Percentiles rank a stretch among this genome's conserved stretches.
Conservation (phyloP, 2,888 invertebrate species). For the Apamea sordens region DNA sequence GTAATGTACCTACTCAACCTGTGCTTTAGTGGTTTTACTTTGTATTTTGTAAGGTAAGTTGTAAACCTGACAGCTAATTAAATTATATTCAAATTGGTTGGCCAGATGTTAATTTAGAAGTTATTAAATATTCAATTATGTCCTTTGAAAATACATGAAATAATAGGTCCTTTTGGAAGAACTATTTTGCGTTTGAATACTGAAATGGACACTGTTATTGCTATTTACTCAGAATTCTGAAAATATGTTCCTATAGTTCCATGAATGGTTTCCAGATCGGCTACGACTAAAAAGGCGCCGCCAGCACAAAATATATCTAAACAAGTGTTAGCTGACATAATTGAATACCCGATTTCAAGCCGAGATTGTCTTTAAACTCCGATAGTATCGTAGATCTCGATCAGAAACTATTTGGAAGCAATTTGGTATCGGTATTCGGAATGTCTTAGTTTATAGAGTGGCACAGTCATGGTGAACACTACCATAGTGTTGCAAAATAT, state of each 20-base stretch:
- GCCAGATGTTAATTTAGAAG: slow-evolving; percentile 9
- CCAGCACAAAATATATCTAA: slow-evolving; percentile 78
- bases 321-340: slow-evolving; percentile 78
- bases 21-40: not conserved
- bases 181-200: slow-evolving; percentile 15
- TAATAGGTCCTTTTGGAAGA: slow-evolving; percentile 1
- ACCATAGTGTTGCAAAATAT: slow-evolving; percentile 78
- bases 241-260: slow-evolving; percentile 44
- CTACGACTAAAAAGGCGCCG: slow-evolving; percentile 62
- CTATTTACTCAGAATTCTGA: slow-evolving; percentile 36
- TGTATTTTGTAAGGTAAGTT: slow-evolving; percentile 17
- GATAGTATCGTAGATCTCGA: slow-evolving; percentile 78
- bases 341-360: slow-evolving; percentile 76
- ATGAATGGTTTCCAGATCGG: slow-evolving; percentile 33
- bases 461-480: slow-evolving; percentile 71
- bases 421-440: slow-evolving; percentile 79
- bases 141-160: slow-evolving; percentile 24
- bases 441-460: slow-evolving; percentile 76
- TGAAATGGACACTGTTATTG: slow-evolving; percentile 26
- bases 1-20: not conserved
- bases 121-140: slow-evolving; percentile 13
- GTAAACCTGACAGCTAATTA: slow-evolving; percentile 31
- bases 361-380: slow-evolving; percentile 76
- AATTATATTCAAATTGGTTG: slow-evolving; percentile 27
- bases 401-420: slow-evolving; percentile 81